Conservation (phyloP, 2,888 invertebrate genomes). For the Andrena marginata region DNA sequence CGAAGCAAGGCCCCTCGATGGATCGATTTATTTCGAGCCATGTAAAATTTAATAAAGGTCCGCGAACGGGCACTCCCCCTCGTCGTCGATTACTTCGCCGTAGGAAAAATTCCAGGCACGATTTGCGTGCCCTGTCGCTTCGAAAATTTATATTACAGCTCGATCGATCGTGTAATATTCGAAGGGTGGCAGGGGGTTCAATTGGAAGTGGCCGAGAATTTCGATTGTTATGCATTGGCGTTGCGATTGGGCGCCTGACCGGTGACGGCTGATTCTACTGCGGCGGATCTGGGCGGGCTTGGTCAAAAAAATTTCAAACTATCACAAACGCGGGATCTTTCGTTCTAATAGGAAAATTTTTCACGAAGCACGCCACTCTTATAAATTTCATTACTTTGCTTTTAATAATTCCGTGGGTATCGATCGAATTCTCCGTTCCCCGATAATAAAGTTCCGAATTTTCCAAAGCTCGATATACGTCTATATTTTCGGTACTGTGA, state of each 20-base stretch:
- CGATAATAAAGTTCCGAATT: too few species aligned
- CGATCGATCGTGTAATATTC: slow-evolving; percentile 46
- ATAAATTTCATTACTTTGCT: too few species aligned
- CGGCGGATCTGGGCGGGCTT: too few species aligned
- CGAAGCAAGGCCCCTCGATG: not conserved
- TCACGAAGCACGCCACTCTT: too few species aligned
- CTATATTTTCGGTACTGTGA: not conserved
- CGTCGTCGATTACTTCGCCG: slow-evolving; percentile 64
- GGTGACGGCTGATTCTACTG: slow-evolving; percentile 37
- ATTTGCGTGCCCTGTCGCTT: slow-evolving; percentile 57
- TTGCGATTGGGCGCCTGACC: slow-evolving; percentile 25
- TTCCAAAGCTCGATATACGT: not conserved
- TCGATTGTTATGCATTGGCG: slow-evolving; percentile 46
- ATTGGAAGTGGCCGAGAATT: slow-evolving; percentile 27
- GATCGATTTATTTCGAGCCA: slow-evolving; percentile 49
- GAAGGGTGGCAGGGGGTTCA: slow-evolving; percentile 10
- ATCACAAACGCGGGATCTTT: not conserved
- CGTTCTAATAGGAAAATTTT: too few species aligned
- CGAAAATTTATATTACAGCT: slow-evolving; percentile 64
- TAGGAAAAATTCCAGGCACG: slow-evolving; percentile 68
- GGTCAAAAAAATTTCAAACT: not conserved
- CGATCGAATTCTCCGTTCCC: too few species aligned
- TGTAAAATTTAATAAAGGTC: slow-evolving; percentile 68
- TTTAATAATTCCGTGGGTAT: too few species aligned
- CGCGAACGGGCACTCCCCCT: slow-evolving; percentile 54